Base-by-base conservation (phyloP, 2,113 vertebrate genomes). In the Pelecanus crispus region DNA sequence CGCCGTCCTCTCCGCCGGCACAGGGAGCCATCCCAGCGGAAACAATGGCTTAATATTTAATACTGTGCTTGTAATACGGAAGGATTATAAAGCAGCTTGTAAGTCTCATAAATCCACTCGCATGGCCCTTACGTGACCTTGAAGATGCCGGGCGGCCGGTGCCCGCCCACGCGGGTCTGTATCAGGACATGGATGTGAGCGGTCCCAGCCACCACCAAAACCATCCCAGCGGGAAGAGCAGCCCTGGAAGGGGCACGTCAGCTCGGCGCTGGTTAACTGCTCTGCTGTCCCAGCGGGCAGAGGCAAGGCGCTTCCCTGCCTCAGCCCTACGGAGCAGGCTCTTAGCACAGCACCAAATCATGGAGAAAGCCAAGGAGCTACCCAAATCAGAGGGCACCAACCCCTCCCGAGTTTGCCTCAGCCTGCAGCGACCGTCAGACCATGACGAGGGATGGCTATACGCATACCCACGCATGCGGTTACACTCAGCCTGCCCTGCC, bases 121-220 rank as follows among this genome's bases (percentile, higher is more conserved):
- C 31, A 17, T 0, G 4, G 68, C 77, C 42, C 74, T 55, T 10
- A 9, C 0, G 5, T 0, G 24, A 82, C 90, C 92, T 45, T 82
- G 90, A 66, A 61, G 84, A 85, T 7, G 53, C 7, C 0, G 4
- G 15, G 45, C 0, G 0, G 71, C 14, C 0, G 1, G 38, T 15
- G 50, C 25, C 28, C 0, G 0, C 29, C 45, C 63, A 73, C 2
- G 0, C 1, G 0, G 49, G 16, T 47, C 26, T 0, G 1, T 10
- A 36, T 21, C 11, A 34, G 74, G 11, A 56, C 1, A 0, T 4
- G 84, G 63, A 61, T 34, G 52, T 5, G 34, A 81, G 17, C 0
- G 0, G 17, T 17, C 11, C 20, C 61, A 42, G 40, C 11, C 72
- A 81, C 10, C 63, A 32, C 12, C 63, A 78, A 49, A 70, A 59